Evolutionary conservation across 2,888 invertebrate genomes (phyloP).

Genomic region (Andrena flavipes): DNA sequence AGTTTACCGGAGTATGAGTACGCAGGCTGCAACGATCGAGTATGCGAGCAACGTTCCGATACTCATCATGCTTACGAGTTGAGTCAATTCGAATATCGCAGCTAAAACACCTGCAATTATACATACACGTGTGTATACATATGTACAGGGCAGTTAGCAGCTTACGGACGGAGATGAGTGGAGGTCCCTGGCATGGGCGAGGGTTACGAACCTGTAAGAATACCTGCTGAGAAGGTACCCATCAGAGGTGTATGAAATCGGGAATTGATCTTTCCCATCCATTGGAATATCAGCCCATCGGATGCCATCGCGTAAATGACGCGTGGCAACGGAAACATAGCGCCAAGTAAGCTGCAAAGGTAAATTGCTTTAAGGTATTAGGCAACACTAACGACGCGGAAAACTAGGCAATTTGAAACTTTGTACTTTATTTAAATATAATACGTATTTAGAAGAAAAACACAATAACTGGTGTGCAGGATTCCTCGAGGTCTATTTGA

Average conservation of each 20-base stretch:
- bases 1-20: constrained; percentile 91
- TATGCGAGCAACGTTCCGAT: constrained; percentile 95
- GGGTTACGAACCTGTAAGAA: constrained; percentile 87
- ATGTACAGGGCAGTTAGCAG: too few relatives aligned
- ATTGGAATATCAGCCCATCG: constrained; percentile 92
- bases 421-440: too few relatives aligned
- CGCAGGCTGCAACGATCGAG: constrained; percentile 95
- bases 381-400: too few relatives aligned
- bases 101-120: constrained; percentile 89
- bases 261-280: constrained; percentile 89
- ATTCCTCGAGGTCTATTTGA: too few relatives aligned
- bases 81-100: constrained; percentile 92
- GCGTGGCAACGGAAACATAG: constrained; percentile 93
- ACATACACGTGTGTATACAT: background rate
- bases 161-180: too few relatives aligned
- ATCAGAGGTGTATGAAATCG: constrained; percentile 90
- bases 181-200: background rate
- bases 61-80: constrained; percentile 95
- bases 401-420: too few relatives aligned
- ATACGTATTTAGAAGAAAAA: too few relatives aligned
- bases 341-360: constrained; percentile 89
- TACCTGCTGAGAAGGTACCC: constrained; percentile 90
- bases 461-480: too few relatives aligned
- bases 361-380: too few relatives aligned
- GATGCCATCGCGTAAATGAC: constrained; percentile 95